Conservation (phyloP, 2,888 invertebrate species). For the Chesias legatella region DNA sequence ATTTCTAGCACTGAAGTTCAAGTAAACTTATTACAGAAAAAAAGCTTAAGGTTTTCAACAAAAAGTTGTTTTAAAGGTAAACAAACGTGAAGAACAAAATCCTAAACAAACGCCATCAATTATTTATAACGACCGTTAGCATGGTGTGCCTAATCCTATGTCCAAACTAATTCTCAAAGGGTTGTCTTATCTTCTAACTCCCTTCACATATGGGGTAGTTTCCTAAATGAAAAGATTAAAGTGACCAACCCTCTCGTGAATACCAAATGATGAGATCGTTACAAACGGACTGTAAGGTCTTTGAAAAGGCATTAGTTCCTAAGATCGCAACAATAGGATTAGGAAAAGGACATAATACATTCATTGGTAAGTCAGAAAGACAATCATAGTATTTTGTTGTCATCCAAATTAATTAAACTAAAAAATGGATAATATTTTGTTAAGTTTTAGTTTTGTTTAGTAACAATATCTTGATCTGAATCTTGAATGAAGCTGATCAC, state of each 20-base stretch:
- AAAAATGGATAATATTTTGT: no score
- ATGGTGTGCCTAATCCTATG: conserved; percentile 32
- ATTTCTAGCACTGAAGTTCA: no score
- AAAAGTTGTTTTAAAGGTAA: no score
- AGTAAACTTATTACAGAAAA: no score
- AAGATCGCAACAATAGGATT: conserved; percentile 11
- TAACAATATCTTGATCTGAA: no score
- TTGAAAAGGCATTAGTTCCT: conserved; percentile 23
- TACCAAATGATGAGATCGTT: conserved; percentile 47
- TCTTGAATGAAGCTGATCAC: no score
- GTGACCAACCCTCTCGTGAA: conserved; percentile 49
- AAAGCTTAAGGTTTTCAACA: no score
- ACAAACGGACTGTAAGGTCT: conserved; percentile 20
- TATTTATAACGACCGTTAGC: conserved; percentile 17
- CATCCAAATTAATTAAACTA: no score
- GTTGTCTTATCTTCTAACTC: conserved; percentile 42
- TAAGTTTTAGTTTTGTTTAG: no score
- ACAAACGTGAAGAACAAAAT: no score
- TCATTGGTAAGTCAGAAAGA: not conserved
- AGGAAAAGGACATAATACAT: conserved; percentile 1
- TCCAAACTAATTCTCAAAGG: conserved; percentile 44
- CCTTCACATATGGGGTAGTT: conserved; percentile 18
- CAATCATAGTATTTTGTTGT: no score
- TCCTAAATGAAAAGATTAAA: conserved; percentile 67
- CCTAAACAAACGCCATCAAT: conserved; percentile 9